These are phyloP conservation scores for Mormyrops boulengeri DNA, from an alignment of 2,797 vertebrate genomes.

Conservation along the genomic window DNA sequence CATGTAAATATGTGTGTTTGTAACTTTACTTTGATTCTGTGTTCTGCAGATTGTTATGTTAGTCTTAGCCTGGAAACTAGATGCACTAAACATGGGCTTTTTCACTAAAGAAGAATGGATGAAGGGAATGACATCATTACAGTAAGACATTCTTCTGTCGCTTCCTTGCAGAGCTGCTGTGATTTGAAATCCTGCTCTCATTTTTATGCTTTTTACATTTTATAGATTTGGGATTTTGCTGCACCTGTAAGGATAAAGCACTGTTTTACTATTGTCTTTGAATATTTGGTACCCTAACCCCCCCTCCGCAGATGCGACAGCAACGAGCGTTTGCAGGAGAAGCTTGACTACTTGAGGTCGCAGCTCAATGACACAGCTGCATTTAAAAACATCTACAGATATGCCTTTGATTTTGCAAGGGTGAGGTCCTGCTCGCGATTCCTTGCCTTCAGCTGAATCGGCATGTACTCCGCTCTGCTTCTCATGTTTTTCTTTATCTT, in stretches of 20 bases:
- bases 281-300: neutral
- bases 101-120: slow-evolving; percentile 98
- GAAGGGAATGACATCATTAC: slow-evolving; percentile 89
- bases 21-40: slow-evolving; percentile 25
- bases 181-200: neutral
- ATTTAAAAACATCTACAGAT: slow-evolving; percentile 98
- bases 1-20: neutral
- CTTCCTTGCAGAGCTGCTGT: neutral
- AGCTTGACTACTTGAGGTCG: slow-evolving; percentile 83
- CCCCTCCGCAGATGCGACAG: slow-evolving; percentile 74
- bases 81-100: slow-evolving; percentile 93
- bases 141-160: slow-evolving; percentile 66
- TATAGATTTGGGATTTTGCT: neutral
- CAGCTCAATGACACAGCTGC: slow-evolving; percentile 79
- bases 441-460: neutral
- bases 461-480: neutral
- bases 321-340: slow-evolving; percentile 84
- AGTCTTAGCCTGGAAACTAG: slow-evolving; percentile 94
- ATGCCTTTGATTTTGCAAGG: slow-evolving; percentile 94
- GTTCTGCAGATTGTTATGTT: slow-evolving; percentile 86
- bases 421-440: slow-evolving; percentile 57
- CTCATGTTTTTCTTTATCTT: neutral
- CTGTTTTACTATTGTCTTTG: neutral
- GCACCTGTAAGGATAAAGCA: neutral
- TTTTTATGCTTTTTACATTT: neutral